Evolutionary conservation across 2,888 invertebrate species (phyloP).

Genomic region (Andrena hattorfiana): DNA sequence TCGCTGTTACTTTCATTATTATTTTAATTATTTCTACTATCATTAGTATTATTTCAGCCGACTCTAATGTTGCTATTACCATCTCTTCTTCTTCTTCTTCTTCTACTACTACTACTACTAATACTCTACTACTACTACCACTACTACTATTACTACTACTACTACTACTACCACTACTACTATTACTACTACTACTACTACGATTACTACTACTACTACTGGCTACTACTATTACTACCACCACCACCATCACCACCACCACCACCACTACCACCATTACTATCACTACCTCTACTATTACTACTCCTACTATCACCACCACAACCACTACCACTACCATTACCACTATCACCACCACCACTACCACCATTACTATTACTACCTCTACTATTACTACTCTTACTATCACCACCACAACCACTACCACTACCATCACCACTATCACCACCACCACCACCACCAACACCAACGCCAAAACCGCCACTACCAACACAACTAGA

Average conservation of each 20-base stretch:
- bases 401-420: background rate
- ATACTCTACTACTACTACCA: constrained; percentile 7
- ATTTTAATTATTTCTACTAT: background rate
- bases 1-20: no score
- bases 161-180: background rate
- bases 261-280: background rate
- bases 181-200: background rate
- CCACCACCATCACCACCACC: background rate
- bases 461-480: background rate
- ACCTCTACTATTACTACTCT: background rate
- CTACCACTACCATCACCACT: constrained; percentile 1
- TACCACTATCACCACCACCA: background rate
- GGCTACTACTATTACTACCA: background rate
- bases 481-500: background rate
- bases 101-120: background rate
- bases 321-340: background rate
- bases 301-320: background rate
- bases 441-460: constrained; percentile 5
- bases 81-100: background rate
- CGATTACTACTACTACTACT: background rate
- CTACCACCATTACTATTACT: background rate
- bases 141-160: constrained; percentile 6
- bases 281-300: background rate
- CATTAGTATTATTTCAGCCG: background rate
- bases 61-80: background rate